Evolutionary conservation across 1,140 invertebrate genomes (phyloP).

Genomic region (Drosophila kepulauana): DNA sequence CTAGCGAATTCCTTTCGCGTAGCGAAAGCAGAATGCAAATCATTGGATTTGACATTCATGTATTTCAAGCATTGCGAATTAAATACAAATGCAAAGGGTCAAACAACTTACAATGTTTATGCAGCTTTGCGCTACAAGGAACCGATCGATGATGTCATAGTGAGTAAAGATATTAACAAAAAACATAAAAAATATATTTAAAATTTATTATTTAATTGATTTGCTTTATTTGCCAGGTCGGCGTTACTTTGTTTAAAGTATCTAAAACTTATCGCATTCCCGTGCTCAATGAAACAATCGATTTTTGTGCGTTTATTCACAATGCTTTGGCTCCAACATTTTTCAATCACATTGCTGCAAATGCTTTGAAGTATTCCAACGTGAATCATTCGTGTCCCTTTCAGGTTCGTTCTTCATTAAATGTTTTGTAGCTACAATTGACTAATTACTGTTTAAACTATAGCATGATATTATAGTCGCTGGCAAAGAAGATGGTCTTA

Average conservation of each 20-base stretch:
- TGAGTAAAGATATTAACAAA: background rate
- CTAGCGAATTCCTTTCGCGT: background rate
- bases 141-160: background rate
- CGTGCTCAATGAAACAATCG: background rate
- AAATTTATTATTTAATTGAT: no score
- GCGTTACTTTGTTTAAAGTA: background rate
- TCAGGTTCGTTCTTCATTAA: background rate
- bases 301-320: background rate
- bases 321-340: background rate
- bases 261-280: background rate
- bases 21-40: background rate
- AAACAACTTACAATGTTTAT: background rate
- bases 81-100: background rate
- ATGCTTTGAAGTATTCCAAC: background rate
- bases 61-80: background rate
- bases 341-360: background rate
- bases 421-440: background rate
- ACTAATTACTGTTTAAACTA: background rate
- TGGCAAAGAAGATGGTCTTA: background rate
- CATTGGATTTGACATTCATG: background rate
- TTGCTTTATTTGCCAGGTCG: background rate
- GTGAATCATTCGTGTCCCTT: background rate
- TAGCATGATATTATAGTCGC: background rate
- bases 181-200: no score
- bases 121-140: background rate